Base-by-base conservation (phyloP, 2,797 vertebrate genomes). In the Dromococcyx pavoninus region DNA sequence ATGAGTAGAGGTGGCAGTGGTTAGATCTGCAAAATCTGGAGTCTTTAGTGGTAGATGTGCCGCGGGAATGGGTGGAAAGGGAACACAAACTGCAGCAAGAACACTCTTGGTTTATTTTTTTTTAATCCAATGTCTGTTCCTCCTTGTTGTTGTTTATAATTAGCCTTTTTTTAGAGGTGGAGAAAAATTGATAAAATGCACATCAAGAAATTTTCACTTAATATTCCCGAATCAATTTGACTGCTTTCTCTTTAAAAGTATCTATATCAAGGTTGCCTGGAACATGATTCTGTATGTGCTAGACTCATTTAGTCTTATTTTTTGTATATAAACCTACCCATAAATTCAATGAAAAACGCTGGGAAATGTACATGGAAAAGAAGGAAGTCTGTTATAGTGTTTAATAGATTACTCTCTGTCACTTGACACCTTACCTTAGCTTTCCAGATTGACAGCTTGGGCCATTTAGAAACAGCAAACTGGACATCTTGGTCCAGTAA, bases 21-120 rank as follows among this genome's bases (percentile, higher is more conserved):
- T 79, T 46, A 82, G 43, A 89, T 30, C 51, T 94, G 56, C 23
- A 85, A 91, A 95, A 89, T 76, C 22, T 79, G 72, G 73, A 74
- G 37, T 33, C n/a, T 71, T 91, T 7, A 32, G n/a, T 27, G 28
- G 6, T 22, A 89, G 53, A 54, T 30, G 37, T 70, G 58, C 17
- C 82, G 27, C 0, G 0, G 32, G 15, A 32, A 82, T 69, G 54
- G 7, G 3, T 43, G 30, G 91, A 73, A 30, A 84, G n/a, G 28
- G 76, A 76, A 10, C 2, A 0, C 14, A 66, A 61, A 51, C 60
- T 64, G 22, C 56, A 79, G 30, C 28, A 85, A 43, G 15, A 67
- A 3, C 2, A 72, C 33, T 81, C 37, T 61, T 69, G 10, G 8
- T 73, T 87, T 84, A 19, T n/a, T 60, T 1, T 32, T 32, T 73